Percentiles rank a stretch among this genome's conserved stretches.
These are phyloP conservation scores for Esox masquinongy DNA, from an alignment of 2,797 vertebrate species.

Conservation along the genomic window DNA sequence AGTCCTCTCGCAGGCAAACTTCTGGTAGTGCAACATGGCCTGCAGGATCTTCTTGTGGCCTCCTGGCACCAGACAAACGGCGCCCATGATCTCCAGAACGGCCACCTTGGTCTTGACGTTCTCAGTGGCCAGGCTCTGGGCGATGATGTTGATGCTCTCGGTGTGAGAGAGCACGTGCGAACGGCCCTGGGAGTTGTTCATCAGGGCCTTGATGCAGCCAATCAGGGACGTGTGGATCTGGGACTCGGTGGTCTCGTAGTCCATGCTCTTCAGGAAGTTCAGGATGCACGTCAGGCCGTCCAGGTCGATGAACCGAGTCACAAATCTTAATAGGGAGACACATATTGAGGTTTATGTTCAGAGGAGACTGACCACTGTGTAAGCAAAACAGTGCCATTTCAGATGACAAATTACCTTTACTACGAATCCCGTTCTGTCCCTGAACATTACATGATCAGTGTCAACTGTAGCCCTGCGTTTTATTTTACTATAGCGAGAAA, in stretches of 20 bases:
- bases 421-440: not conserved
- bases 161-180: slow-evolving; percentile 94
- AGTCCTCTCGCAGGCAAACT: slow-evolving; percentile 92
- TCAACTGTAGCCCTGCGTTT: not conserved
- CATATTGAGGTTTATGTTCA: not conserved
- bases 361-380: not conserved
- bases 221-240: slow-evolving; percentile 99
- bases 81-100: slow-evolving; percentile 98
- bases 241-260: slow-evolving; percentile 97
- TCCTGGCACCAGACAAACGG: slow-evolving; percentile 96
- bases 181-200: slow-evolving; percentile 99
- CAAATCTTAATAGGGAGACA: slow-evolving; percentile 79
- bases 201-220: slow-evolving; percentile 97
- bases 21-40: slow-evolving; percentile 98
- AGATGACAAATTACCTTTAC: not conserved
- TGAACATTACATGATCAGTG: not conserved
- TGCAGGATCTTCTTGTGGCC: slow-evolving; percentile 97
- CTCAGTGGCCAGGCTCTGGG: slow-evolving; percentile 97
- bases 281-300: slow-evolving; percentile 95
- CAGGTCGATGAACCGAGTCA: slow-evolving; percentile 96
- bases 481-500: not conserved
- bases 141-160: slow-evolving; percentile 97
- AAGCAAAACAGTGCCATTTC: not conserved
- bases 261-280: slow-evolving; percentile 98
- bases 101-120: slow-evolving; percentile 99